phyloP scores from a whole-genome alignment of 2,888 invertebrate genomes.

The Pinctada fucata region DNA sequence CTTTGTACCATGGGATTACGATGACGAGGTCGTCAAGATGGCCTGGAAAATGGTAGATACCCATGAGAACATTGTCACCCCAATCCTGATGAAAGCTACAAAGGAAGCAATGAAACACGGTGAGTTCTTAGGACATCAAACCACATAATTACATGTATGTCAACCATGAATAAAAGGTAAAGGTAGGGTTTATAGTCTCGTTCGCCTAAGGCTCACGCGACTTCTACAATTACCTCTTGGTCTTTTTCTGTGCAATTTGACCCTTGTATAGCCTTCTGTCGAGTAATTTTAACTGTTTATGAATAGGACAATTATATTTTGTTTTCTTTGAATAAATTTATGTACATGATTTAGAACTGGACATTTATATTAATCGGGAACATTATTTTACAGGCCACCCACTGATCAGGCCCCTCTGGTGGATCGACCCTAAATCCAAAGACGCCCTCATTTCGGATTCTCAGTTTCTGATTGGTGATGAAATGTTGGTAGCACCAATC shows the following conservation, averaged over 20 bases:
- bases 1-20: slow-evolving; percentile 92
- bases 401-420: slow-evolving; percentile 92
- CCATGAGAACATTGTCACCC: slow-evolving; percentile 55
- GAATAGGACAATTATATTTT: too few species aligned
- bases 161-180: too few species aligned
- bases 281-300: too few species aligned
- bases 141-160: neutral
- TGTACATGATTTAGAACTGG: too few species aligned
- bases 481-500: slow-evolving; percentile 72
- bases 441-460: slow-evolving; percentile 88
- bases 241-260: too few species aligned
- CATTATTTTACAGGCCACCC: slow-evolving; percentile 80
- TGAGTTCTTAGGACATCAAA: slow-evolving; percentile 2
- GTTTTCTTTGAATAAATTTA: too few species aligned
- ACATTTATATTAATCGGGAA: too few species aligned
- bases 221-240: too few species aligned
- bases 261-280: too few species aligned
- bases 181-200: too few species aligned
- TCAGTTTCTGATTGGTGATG: slow-evolving; percentile 71
- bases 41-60: slow-evolving; percentile 52
- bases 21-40: slow-evolving; percentile 79
- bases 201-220: too few species aligned
- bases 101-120: slow-evolving; percentile 50
- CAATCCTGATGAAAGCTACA: slow-evolving; percentile 53
- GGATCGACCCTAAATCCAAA: slow-evolving; percentile 89